Conservation (phyloP, 2,888 invertebrate genomes). For the Acleris laterana region DNA sequence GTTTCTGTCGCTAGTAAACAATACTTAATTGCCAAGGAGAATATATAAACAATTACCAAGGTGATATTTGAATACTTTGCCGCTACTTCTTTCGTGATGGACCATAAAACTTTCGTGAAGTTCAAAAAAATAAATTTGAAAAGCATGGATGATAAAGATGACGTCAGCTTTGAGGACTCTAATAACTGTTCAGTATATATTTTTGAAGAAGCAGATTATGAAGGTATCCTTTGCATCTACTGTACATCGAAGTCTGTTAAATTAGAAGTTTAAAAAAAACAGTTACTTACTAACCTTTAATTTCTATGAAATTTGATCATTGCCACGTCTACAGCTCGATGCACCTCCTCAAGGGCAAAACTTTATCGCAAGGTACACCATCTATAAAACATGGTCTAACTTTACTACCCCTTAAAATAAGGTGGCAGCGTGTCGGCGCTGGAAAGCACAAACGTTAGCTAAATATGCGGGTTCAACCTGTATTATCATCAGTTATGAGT, state of each 20-base stretch:
- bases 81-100: constrained; percentile 33
- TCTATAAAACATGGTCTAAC: too few species aligned
- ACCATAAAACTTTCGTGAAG: constrained; percentile 32
- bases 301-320: background rate
- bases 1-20: constrained; percentile 30
- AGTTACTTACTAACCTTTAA: background rate
- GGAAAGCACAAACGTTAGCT: too few species aligned
- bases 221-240: constrained; percentile 21
- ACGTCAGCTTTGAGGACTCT: constrained; percentile 16
- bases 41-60: constrained; percentile 40
- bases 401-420: too few species aligned
- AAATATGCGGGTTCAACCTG: too few species aligned
- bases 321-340: too few species aligned
- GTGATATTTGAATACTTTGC: constrained; percentile 33
- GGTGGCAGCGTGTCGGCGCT: too few species aligned
- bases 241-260: too few species aligned
- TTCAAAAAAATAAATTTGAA: constrained; percentile 34
- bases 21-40: constrained; percentile 34
- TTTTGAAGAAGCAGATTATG: constrained; percentile 27
- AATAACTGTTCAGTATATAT: constrained; percentile 26
- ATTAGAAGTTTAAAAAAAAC: background rate
- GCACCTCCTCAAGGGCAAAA: too few species aligned
- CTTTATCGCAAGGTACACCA: too few species aligned
- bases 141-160: constrained; percentile 23
- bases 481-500: too few species aligned